Conservation (phyloP, 2,888 invertebrate species). For the Tigriopus californicus region DNA sequence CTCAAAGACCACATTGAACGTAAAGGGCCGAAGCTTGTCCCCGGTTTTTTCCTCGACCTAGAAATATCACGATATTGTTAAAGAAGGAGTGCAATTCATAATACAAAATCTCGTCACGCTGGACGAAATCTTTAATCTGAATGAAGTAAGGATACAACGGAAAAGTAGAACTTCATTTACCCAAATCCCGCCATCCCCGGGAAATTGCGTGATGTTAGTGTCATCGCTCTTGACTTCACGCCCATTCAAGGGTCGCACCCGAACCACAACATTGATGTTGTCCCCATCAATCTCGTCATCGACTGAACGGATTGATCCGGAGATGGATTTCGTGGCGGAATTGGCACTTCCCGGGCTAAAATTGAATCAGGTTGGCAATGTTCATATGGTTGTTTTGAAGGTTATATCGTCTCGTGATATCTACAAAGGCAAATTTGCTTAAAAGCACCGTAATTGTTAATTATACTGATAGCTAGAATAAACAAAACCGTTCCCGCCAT, state of each 20-base stretch:
- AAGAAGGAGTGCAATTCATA: background rate
- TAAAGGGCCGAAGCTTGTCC: constrained; percentile 62
- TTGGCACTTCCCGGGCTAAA: too few relatives aligned
- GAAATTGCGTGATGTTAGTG: constrained; percentile 7
- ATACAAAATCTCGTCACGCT: too few relatives aligned
- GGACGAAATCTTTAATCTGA: too few relatives aligned
- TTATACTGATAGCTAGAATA: too few relatives aligned
- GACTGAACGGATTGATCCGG: too few relatives aligned
- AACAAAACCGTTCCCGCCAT: too few relatives aligned
- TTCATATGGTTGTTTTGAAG: too few relatives aligned
- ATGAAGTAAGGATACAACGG: background rate
- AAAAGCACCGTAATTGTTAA: too few relatives aligned
- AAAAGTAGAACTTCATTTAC: background rate
- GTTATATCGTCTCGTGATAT: too few relatives aligned
- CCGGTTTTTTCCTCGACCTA: constrained; percentile 10
- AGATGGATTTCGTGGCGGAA: too few relatives aligned
- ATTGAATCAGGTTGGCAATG: too few relatives aligned
- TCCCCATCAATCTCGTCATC: constrained; percentile 1
- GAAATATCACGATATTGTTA: background rate
- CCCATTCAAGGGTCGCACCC: constrained; percentile 16
- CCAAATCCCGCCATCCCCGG: constrained; percentile 11
- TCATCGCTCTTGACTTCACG: constrained; percentile 3
- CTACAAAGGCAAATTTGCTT: too few relatives aligned
- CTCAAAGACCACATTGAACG: constrained; percentile 85
- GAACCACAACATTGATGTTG: constrained; percentile 8